These are phyloP conservation scores for Leptopilina drosophilae DNA, from an alignment of 2,888 invertebrate genomes.

Conservation along the genomic window DNA sequence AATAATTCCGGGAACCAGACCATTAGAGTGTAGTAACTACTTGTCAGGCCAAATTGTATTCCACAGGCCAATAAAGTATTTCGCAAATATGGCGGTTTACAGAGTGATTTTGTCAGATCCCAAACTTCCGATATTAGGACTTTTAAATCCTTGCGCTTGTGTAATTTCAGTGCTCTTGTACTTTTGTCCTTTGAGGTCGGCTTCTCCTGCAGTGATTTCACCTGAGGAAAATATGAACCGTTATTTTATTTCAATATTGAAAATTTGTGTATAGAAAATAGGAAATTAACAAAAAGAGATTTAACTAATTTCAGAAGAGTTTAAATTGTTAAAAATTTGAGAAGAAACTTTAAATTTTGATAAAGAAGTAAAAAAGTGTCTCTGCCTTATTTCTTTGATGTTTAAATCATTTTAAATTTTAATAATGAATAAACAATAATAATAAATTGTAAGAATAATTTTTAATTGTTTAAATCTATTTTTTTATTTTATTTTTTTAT, in stretches of 20 bases:
- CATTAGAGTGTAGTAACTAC: slow-evolving; percentile 94
- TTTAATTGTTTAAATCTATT: too few relatives aligned
- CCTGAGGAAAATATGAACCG: slow-evolving; percentile 69
- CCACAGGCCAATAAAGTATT: slow-evolving; percentile 87
- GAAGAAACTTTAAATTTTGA: too few relatives aligned
- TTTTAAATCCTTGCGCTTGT: slow-evolving; percentile 86
- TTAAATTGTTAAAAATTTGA: too few relatives aligned
- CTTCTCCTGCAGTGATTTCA: slow-evolving; percentile 85
- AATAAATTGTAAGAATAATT: too few relatives aligned
- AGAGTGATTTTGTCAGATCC: slow-evolving; percentile 86
- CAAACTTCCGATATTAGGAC: slow-evolving; percentile 84
- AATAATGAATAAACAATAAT: too few relatives aligned
- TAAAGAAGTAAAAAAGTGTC: too few relatives aligned
- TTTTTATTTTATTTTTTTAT: too few relatives aligned
- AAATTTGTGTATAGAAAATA: too few relatives aligned
- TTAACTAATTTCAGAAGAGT: too few relatives aligned
- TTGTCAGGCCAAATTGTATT: slow-evolving; percentile 90
- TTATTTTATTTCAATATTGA: background rate
- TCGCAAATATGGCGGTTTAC: slow-evolving; percentile 85
- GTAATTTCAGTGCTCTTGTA: slow-evolving; percentile 83
- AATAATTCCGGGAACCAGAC: slow-evolving; percentile 95
- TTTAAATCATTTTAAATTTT: too few relatives aligned
- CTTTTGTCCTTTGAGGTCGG: slow-evolving; percentile 83
- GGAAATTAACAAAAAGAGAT: too few relatives aligned
- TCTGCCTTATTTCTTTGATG: too few relatives aligned